phyloP scores from a whole-genome alignment of 2,888 invertebrate genomes.

The Phengaris alcon region DNA sequence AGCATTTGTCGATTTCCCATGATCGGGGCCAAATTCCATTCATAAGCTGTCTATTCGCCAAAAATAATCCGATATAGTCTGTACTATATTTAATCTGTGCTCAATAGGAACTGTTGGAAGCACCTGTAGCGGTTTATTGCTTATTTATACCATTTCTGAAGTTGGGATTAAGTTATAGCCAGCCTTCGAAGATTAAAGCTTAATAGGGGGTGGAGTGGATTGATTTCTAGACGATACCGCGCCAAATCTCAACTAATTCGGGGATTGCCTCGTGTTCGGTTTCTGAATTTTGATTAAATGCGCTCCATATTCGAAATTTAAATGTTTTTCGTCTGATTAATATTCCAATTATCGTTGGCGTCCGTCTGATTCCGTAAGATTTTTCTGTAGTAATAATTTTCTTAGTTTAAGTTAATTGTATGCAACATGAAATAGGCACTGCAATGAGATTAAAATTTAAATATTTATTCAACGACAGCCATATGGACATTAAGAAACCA shows the following conservation, averaged over 20 bases:
- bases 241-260: slow-evolving; percentile 60
- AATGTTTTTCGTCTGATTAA: slow-evolving; percentile 24
- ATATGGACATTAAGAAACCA: slow-evolving; percentile 8
- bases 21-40: slow-evolving; percentile 45
- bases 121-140: slow-evolving; percentile 76
- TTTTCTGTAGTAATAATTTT: slow-evolving; percentile 1
- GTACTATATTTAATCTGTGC: slow-evolving; percentile 54
- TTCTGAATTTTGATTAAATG: slow-evolving; percentile 49
- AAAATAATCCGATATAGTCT: slow-evolving; percentile 53
- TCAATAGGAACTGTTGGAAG: slow-evolving; percentile 58
- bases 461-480: slow-evolving; percentile 12
- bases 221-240: slow-evolving; percentile 71
- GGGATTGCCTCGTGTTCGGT: slow-evolving; percentile 47
- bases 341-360: slow-evolving; percentile 6
- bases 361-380: neutral
- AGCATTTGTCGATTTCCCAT: slow-evolving; percentile 69
- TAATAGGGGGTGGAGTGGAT: slow-evolving; percentile 72
- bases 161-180: slow-evolving; percentile 77
- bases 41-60: slow-evolving; percentile 34
- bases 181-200: slow-evolving; percentile 75
- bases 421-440: slow-evolving; percentile 18
- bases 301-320: slow-evolving; percentile 30
- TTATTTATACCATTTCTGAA: slow-evolving; percentile 76
- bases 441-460: neutral
- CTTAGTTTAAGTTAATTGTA: neutral